Base-by-base conservation (phyloP, 2,113 vertebrate genomes). In the Protobothrops mucrosquamatus region DNA sequence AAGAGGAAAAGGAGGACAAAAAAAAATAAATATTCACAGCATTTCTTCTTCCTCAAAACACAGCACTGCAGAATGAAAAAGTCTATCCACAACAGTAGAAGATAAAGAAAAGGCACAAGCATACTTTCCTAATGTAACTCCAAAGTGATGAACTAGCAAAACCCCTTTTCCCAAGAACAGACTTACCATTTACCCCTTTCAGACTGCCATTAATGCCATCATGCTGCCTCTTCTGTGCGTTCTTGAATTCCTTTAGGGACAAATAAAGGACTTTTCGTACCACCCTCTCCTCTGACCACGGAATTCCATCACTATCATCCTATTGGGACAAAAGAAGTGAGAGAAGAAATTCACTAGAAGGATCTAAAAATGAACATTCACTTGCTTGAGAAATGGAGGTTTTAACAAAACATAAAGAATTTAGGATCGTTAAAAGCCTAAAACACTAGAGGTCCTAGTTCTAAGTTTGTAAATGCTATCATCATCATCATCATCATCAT, bases 231-330 rank as follows among this genome's bases (percentile, higher is more conserved):
- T 99, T 99, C 98, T 99, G 99, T 74, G 99, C 97, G 2, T 98
- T 99, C 98, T 99, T 99, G 97, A 99, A 99, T 97, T 99, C 99
- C 97, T 99, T 99, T 91, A 99, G 98, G 93, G 99, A 99, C 95
- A 99, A 98, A 97, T 99, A 99, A 93, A 99, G 99, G 97, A 99
- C 99, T 97, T 99, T 99, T 90, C 99, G 98, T 97, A 99, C 99
- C 96, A 99, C 98, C 95, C 99, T 98, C 98, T 99, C 99, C 97
- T 99, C 99, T 95, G 99, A 99, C 99, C 99, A 99, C n/a, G 99
- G 99, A 97, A 99, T 99, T 96, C 99, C 99, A 98, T 99, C 99
- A 94, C 99, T 99, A 98, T 99, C 99, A 96, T 99, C 99, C 99
- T 99, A 92, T 91, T 94, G n/a, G 94, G 11, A 88, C 94, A 11